Percentiles rank a stretch among this genome's conserved stretches.
phyloP scores from a whole-genome alignment of 2,888 invertebrate species.

The Hypsopygia costalis region DNA sequence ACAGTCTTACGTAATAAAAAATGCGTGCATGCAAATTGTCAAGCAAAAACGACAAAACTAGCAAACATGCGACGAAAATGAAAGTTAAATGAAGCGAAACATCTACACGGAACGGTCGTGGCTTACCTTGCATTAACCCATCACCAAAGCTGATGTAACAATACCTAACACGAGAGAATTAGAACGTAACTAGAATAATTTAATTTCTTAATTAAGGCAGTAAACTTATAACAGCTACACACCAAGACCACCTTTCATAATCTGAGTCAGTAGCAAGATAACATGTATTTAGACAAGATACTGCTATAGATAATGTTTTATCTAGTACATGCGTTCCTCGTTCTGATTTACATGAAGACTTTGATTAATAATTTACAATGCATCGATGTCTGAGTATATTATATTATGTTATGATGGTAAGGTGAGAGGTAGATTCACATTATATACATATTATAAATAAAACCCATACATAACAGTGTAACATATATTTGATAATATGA shows the following conservation, averaged over 20 bases:
- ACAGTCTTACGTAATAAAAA: conserved; percentile 13
- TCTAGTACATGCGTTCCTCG: conserved; percentile 27
- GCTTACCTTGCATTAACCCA: conserved; percentile 68
- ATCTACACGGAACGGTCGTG: conserved; percentile 29
- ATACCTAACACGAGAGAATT: conserved; percentile 32
- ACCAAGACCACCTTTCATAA: conserved; percentile 22
- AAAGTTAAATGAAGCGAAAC: conserved; percentile 49
- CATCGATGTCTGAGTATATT: conserved; percentile 1
- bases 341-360: conserved; percentile 26
- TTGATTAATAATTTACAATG: conserved; percentile 8
- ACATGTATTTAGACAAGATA: conserved; percentile 52
- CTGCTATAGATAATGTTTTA: conserved; percentile 30
- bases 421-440: conserved; percentile 18
- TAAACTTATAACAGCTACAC: conserved; percentile 29
- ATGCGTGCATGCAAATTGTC: conserved; percentile 22
- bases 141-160: conserved; percentile 62
- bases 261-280: conserved; percentile 28
- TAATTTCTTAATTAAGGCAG: conserved; percentile 25
- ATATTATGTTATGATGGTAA: conserved; percentile 7
- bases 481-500: conserved; percentile 75
- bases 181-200: conserved; percentile 20
- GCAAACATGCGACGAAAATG: conserved; percentile 50
- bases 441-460: conserved; percentile 55
- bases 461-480: conserved; percentile 71
- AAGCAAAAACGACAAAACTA: conserved; percentile 27